These are phyloP conservation scores for Drymonia ruficornis DNA, from an alignment of 2,888 invertebrate genomes.

Conservation along the genomic window DNA sequence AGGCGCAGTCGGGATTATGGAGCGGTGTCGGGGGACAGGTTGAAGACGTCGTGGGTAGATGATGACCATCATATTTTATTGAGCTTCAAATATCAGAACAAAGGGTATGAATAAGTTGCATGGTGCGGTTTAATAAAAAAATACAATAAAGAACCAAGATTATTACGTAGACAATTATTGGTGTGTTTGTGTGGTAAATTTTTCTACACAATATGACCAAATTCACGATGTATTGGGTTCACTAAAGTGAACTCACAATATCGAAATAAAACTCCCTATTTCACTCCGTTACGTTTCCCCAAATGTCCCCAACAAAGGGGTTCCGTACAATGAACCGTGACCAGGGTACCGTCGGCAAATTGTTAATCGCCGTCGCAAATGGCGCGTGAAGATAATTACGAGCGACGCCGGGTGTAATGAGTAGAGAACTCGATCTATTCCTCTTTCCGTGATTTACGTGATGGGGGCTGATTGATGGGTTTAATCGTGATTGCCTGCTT, in stretches of 20 bases:
- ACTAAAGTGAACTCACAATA: not conserved
- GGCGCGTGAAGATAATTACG: conserved; percentile 63
- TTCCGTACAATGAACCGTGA: conserved; percentile 37
- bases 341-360: conserved; percentile 40
- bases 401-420: conserved; percentile 36
- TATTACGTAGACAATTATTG: no score
- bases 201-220: no score
- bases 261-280: conserved; percentile 2
- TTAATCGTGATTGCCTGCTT: conserved; percentile 6
- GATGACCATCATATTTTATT: not conserved
- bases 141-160: no score
- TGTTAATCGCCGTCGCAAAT: conserved; percentile 57
- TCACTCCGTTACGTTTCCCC: not conserved
- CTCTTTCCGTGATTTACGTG: conserved; percentile 13
- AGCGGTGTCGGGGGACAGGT: not conserved
- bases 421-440: conserved; percentile 1
- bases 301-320: conserved; percentile 39
- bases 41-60: not conserved
- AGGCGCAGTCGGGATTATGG: conserved; percentile 33
- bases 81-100: not conserved
- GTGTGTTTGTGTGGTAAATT: no score
- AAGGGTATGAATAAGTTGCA: no score
- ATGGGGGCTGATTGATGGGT: conserved; percentile 30
- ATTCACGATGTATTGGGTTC: no score
- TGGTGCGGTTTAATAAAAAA: no score